A percentile compares a stretch with the other conserved stretches of the same genome.
phyloP scores from a whole-genome alignment of 2,888 invertebrate species.

The Amblyteles armatorius region DNA sequence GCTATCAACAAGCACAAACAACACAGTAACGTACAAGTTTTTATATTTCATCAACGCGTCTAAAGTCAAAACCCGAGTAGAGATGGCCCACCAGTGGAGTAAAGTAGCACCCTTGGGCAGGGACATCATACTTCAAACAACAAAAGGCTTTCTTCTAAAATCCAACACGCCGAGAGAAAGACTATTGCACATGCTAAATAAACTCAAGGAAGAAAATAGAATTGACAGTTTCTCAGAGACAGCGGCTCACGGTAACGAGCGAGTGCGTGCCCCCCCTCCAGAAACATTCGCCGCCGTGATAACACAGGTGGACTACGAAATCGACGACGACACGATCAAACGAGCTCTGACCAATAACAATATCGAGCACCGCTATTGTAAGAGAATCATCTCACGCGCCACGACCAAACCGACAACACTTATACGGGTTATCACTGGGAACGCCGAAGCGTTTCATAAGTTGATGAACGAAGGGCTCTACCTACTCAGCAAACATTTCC shows the following conservation, averaged over 20 bases:
- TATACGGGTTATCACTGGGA: conserved; percentile 6
- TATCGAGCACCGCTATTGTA: conserved; percentile 1
- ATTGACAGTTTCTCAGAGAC: not conserved
- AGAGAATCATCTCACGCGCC: conserved; percentile 6
- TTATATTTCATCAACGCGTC: not conserved
- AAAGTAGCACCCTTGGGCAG: no score
- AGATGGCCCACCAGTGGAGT: no score
- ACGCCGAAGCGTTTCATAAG: conserved; percentile 14
- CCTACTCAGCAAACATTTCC: conserved; percentile 37
- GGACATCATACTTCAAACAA: no score
- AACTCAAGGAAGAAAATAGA: no score
- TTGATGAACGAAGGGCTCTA: conserved; percentile 31
- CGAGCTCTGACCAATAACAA: not conserved
- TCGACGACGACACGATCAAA: not conserved
- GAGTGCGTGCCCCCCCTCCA: not conserved
- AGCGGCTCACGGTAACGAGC: not conserved
- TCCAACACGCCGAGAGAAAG: no score
- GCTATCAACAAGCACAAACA: no score
- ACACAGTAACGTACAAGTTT: no score
- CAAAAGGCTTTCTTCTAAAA: no score
- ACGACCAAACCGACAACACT: conserved; percentile 42
- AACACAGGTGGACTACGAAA: not conserved
- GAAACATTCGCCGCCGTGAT: not conserved
- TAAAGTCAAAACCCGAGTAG: no score
- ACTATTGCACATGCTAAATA: no score